These are phyloP conservation scores for Cynocephalus volans DNA, from an alignment of 2,113 vertebrate genomes.

Conservation along the genomic window DNA sequence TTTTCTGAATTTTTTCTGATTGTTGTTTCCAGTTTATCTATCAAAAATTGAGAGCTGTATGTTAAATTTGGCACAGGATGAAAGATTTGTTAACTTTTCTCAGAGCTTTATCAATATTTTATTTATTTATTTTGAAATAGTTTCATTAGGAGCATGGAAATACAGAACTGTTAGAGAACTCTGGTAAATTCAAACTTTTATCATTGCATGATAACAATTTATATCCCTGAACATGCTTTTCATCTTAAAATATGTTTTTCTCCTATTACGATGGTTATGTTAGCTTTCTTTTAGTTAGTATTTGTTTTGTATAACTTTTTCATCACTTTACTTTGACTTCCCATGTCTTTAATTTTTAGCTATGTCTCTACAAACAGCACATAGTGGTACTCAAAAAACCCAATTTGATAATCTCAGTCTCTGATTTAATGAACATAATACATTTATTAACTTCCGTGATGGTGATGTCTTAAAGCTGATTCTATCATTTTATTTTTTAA, in stretches of 20 bases:
- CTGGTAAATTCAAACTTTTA: neutral
- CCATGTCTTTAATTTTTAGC: neutral
- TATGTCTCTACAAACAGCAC: neutral
- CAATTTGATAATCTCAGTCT: neutral
- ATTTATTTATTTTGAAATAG: conserved; percentile 25
- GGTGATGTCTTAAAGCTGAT: neutral
- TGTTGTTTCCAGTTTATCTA: neutral
- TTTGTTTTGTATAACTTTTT: neutral
- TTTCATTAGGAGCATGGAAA: neutral
- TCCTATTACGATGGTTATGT: neutral
- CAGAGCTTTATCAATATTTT: conserved; percentile 3
- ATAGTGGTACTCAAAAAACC: neutral
- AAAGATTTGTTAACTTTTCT: conserved; percentile 25
- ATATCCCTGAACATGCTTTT: neutral
- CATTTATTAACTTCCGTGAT: neutral
- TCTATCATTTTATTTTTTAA: neutral
- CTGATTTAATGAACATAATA: neutral
- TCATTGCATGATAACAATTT: neutral
- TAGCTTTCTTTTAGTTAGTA: neutral
- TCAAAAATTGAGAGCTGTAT: neutral
- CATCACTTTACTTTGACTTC: conserved; percentile 7
- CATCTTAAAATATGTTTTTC: conserved; percentile 28
- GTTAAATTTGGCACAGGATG: neutral
- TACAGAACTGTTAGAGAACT: neutral
- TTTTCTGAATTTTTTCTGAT: conserved; percentile 27